Evolutionary conservation across 2,797 vertebrate species (phyloP), one percentile per base, ranked within the genome.

Genomic region (Melanotaenia parkinsoni): DNA sequence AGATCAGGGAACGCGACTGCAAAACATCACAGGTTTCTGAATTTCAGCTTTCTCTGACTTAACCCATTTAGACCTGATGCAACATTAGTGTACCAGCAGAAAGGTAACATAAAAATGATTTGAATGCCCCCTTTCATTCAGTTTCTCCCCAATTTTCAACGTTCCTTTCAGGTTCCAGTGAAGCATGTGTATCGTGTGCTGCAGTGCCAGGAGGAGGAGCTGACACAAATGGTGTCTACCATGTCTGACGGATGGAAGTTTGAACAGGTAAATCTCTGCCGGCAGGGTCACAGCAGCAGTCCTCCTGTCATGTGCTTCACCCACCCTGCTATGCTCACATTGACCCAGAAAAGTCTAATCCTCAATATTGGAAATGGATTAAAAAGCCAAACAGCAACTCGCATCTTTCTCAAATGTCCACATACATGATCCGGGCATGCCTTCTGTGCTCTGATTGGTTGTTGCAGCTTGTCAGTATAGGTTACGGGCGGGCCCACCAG

Each of bases 221-320:
- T 99, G 80, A 98, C 98, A 2, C 98, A 99, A 93, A 99, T 99
- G 98, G 97, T 99, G 76, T 99, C 98, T 50, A 99, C 98, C 56
- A 99, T 99, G 98, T 99, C 98, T 0, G 98, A 99, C 1, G 98
- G 97, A 92, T 99, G 98, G 98, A 94, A 97, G 92, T 99, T 99
- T 73, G 98, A 99, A 84, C 98, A 99, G 98, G 98, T 99, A 96
- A 98, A 96, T 43, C 95, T 96, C 68, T 45, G 32, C 57, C 20
- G 0, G 63, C 58, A 18, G 67, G 53, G 8, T 64, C 50, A 24
- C 66, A 3, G 67, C 70, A 60, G 59, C 74, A 67, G 58, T 77
- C 78, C 58, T 81, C 66, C 77, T 76, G 82, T 81, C 86, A 81
- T 87, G 86, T 84, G 85, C 89, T 84, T 86, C 90, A 88, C 88